Evolutionary conservation across 53 echinoderm and acorn worm genomes (phyloP), one percentile per base, ranked within the genome.

Genomic region (Hippasteria phrygiana): DNA sequence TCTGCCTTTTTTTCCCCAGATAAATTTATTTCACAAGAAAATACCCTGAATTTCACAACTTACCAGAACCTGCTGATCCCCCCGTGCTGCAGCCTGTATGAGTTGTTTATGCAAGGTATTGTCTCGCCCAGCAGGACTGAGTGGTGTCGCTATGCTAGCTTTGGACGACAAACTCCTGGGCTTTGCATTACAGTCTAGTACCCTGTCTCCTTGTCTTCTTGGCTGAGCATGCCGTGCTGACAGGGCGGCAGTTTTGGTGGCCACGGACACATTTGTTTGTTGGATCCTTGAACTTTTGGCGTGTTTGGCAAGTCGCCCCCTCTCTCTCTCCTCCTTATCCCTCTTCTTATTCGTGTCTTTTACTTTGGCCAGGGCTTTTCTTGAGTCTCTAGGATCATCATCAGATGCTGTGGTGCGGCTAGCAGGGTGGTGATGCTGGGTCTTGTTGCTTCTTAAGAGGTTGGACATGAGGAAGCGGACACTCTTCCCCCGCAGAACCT

Each of bases 381-480:
- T 69, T 3, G 85, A 1, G 2, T 85, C 69, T 36, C 71, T 81
- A 62, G 80, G 24, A 16, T 93, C 91, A 27, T 93, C 93, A 27
- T 91, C 91, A 0, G 91, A 75, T 0, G 88, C 88, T 1, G 90
- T 54, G 35, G 85, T 55, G 28, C 83, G 75, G 64, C 75, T 75
- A 0, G 83, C 65, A 0, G 35, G 66, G 35, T 66, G 66, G 43
- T 82, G 75, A 31, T 82, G 70, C 69, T 74, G 67, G 35, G 88
- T 34, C 31, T 71, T 59, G 51, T 93, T 91, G 71, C 80, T 88
- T 18, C 88, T 73, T 14, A 93, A 73, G 76, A 93, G 91, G 55
- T 77, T 93, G 22, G 93, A 91, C 71, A 91, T 69, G 36, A 93
- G 88, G 62, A 91, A 71, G 47, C 93, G 88, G 38, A 93, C 88